Conservation (phyloP, 2,797 vertebrate species). For the Epinephelus coioides region DNA sequence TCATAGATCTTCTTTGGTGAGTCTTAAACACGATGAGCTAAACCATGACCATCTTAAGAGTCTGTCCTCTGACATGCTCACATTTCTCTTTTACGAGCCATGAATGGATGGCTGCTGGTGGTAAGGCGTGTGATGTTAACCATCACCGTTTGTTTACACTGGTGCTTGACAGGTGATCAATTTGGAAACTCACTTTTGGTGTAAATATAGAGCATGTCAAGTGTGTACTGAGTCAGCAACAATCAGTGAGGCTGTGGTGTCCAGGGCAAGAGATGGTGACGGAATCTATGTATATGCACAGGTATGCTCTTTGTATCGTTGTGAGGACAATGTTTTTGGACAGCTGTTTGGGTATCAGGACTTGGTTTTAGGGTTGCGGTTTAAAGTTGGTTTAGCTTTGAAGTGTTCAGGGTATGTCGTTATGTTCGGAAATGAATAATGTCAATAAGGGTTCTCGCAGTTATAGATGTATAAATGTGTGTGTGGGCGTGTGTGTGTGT, state of each 20-base stretch:
- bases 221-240: neutral
- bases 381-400: neutral
- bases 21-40: neutral
- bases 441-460: neutral
- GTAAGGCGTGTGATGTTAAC: neutral
- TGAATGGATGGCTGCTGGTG: neutral
- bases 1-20: neutral
- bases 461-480: neutral
- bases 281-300: neutral
- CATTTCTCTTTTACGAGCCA: constrained; percentile 13
- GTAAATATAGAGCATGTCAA: constrained; percentile 2
- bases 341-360: neutral
- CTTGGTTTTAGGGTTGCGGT: neutral
- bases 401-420: neutral
- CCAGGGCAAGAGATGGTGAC: neutral
- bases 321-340: neutral
- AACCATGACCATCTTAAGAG: neutral
- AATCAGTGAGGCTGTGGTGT: neutral
- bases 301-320: neutral
- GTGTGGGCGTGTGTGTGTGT: neutral
- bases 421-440: neutral
- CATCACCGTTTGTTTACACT: neutral
- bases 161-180: neutral
- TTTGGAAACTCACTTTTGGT: neutral
- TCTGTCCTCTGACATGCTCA: constrained; percentile 3